Conservation (phyloP, 2,797 vertebrate species). For the Gymnoscopelus braueri region DNA sequence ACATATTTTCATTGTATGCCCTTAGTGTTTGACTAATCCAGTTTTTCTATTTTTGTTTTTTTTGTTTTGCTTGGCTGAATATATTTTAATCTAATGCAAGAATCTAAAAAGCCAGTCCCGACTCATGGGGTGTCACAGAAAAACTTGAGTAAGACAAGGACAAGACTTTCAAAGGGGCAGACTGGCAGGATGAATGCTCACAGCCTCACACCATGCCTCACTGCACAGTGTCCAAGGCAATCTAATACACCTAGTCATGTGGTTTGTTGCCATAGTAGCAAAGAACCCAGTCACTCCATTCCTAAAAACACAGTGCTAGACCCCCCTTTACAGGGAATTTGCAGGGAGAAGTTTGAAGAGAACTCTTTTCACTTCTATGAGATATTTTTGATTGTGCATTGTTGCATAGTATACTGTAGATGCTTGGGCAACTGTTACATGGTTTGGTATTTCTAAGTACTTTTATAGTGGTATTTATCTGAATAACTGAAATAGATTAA, state of each 20-base stretch:
- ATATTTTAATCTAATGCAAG: conserved; percentile 33
- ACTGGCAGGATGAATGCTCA: conserved; percentile 81
- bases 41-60: neutral
- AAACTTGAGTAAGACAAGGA: conserved; percentile 68
- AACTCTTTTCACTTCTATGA: conserved; percentile 44
- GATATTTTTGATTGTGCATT: conserved; percentile 33
- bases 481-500: neutral
- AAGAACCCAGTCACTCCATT: conserved; percentile 89
- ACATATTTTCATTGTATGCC: neutral
- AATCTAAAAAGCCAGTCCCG: conserved; percentile 8
- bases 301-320: conserved; percentile 85
- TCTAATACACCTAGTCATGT: conserved; percentile 98
- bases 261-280: conserved; percentile 94
- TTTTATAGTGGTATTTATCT: conserved; percentile 45
- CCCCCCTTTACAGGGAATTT: conserved; percentile 52
- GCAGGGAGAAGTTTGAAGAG: conserved; percentile 48
- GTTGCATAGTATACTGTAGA: conserved; percentile 30
- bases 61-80: conserved; percentile 3
- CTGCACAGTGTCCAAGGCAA: conserved; percentile 87
- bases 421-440: conserved; percentile 46
- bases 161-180: conserved; percentile 73
- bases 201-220: conserved; percentile 77
- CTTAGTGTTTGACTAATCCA: too few species aligned
- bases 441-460: conserved; percentile 59
- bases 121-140: conserved; percentile 3